A percentile compares a stretch with the other conserved stretches of the same genome.
phyloP scores from a whole-genome alignment of 2,888 invertebrate genomes.

The Campaea margaritaria region DNA sequence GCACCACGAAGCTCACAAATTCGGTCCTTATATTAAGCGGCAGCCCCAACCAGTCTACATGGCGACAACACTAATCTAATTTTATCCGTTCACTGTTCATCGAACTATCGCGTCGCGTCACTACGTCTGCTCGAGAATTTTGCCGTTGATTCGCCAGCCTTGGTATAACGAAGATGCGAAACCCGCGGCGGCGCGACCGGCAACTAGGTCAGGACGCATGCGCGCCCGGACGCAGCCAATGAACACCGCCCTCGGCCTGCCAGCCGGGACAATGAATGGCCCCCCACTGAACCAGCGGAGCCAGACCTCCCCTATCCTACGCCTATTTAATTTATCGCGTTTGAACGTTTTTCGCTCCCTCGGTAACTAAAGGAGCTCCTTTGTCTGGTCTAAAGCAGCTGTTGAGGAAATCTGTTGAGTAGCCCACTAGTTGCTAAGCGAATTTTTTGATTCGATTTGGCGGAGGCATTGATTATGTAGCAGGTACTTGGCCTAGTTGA shows the following conservation, averaged over 20 bases:
- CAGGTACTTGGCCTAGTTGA: not conserved
- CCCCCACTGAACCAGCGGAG: conserved; percentile 64
- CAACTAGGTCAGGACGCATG: conserved; percentile 83
- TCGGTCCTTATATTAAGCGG: not conserved
- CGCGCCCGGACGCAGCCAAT: conserved; percentile 81
- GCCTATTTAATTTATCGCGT: conserved; percentile 49
- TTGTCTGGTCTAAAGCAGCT: conserved; percentile 67
- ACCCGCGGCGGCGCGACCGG: conserved; percentile 43
- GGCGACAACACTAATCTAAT: conserved; percentile 50
- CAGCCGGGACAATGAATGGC: conserved; percentile 69
- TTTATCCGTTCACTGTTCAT: conserved; percentile 55
- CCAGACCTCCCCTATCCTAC: conserved; percentile 68
- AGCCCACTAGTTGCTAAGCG: conserved; percentile 79
- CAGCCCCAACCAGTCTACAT: conserved; percentile 19
- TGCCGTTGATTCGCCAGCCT: conserved; percentile 79
- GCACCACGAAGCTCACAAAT: not conserved
- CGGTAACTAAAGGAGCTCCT: conserved; percentile 57
- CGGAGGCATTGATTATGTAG: conserved; percentile 46
- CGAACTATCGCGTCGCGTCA: conserved; percentile 67
- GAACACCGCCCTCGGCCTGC: conserved; percentile 79
- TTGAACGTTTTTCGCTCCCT: conserved; percentile 49
- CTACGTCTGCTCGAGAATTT: conserved; percentile 73
- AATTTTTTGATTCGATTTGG: conserved; percentile 67
- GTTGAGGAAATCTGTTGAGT: conserved; percentile 77
- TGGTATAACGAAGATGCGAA: conserved; percentile 75